Evolutionary conservation across 2,797 vertebrate genomes (phyloP).

Genomic region (Heteromormyrus szaboi): DNA sequence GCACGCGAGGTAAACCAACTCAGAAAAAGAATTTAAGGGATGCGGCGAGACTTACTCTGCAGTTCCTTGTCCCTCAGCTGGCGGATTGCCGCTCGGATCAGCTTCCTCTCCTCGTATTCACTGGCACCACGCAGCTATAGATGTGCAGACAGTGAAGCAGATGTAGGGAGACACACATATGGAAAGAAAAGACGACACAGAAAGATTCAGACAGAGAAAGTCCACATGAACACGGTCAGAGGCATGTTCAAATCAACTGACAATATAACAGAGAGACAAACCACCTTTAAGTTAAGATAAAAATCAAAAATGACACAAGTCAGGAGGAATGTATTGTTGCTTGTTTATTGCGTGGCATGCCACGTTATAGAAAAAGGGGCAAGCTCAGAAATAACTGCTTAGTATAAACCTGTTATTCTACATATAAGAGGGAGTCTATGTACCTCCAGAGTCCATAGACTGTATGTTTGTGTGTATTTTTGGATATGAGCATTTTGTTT

Average conservation of each 20-base stretch:
- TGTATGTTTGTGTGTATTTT: background rate
- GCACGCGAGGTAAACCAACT: background rate
- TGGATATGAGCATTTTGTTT: background rate
- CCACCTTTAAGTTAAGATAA: background rate
- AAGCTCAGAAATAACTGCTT: background rate
- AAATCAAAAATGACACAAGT: background rate
- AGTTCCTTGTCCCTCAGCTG: conserved; percentile 79
- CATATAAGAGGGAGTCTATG: background rate
- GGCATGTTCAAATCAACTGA: background rate
- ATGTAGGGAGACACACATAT: conserved; percentile 11
- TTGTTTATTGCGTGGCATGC: background rate
- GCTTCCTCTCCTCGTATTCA: conserved; percentile 87
- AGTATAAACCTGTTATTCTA: background rate
- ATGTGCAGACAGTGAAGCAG: background rate
- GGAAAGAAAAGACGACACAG: conserved; percentile 19
- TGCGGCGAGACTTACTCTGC: conserved; percentile 59
- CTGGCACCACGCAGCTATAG: conserved; percentile 70
- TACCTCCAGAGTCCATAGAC: background rate
- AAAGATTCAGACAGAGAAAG: background rate
- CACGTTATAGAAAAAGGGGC: background rate
- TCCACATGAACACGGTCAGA: background rate
- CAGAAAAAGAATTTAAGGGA: background rate
- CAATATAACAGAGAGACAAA: background rate
- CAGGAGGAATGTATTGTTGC: background rate
- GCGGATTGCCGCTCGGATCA: conserved; percentile 87